Evolutionary conservation across 2,797 vertebrate genomes (phyloP).

Genomic region (Sciaenops ocellatus): DNA sequence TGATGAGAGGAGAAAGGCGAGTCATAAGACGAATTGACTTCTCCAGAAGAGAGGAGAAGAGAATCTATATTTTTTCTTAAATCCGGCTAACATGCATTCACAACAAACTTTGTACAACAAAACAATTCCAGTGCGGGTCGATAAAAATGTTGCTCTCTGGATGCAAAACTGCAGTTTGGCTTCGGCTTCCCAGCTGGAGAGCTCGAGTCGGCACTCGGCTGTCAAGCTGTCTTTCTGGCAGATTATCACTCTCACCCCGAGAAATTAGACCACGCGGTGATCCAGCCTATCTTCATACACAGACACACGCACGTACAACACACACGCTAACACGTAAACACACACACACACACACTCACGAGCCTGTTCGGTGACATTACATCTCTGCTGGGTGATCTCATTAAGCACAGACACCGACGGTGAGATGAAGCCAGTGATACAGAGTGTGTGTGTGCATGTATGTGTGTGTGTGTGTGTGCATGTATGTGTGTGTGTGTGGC

Average conservation of each 20-base stretch:
- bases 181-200: slow-evolving; percentile 41
- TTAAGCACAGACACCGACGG: slow-evolving; percentile 58
- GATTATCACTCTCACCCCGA: slow-evolving; percentile 59
- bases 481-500: slow-evolving; percentile 11
- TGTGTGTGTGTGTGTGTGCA: slow-evolving; percentile 46
- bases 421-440: slow-evolving; percentile 59
- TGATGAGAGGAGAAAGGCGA: slow-evolving; percentile 51
- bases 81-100: slow-evolving; percentile 14
- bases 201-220: slow-evolving; percentile 33
- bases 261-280: slow-evolving; percentile 61
- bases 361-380: slow-evolving; percentile 42
- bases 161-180: slow-evolving; percentile 24
- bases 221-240: slow-evolving; percentile 55
- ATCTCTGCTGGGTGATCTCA: slow-evolving; percentile 69
- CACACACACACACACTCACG: slow-evolving; percentile 22
- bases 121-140: slow-evolving; percentile 12
- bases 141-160: slow-evolving; percentile 29
- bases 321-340: background rate
- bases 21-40: slow-evolving; percentile 21
- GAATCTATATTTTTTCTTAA: slow-evolving; percentile 33
- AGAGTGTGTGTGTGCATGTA: slow-evolving; percentile 10
- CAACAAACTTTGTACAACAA: slow-evolving; percentile 25
- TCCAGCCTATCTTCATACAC: slow-evolving; percentile 50
- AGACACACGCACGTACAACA: slow-evolving; percentile 8
- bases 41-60: background rate